Base-by-base conservation (phyloP, 2,113 vertebrate species). In the Callorhinus ursinus region DNA sequence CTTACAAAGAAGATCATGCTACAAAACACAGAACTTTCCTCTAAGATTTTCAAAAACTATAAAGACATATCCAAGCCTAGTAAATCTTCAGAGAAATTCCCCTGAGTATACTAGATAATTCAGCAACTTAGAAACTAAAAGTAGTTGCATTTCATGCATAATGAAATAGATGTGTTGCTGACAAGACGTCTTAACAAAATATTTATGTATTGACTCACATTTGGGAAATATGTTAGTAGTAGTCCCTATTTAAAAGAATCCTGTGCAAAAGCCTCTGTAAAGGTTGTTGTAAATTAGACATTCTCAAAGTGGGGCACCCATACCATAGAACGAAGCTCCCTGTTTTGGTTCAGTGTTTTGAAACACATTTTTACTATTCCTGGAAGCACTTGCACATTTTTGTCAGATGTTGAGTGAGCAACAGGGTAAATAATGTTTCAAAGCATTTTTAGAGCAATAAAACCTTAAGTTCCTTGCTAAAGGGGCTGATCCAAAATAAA, bases 141-240 rank as follows among this genome's bases (percentile, higher is more conserved):
- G 93, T 59, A 86, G 72, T 85, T 76, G 63, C 12, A 87, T 89
- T 95, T 93, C 93, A 93, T 74, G 51, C 59, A 94, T 95, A 84
- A 97, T 55, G 67, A 93, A 95, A 95, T 22, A 97, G 72, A 96
- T 87, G 93, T 96, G 93, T 72, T 96, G 55, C 82, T 96, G 93
- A 97, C 94, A 98, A 92, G 83, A 59, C 61, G 74, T 90, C 90
- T 97, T 98, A 96, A 97, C 55, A 95, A 97, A 97, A 96, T 97
- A 95, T 97, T 97, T 96, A 83, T 61, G 91, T 82, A 96, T 63
- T 93, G 95, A 97, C 89, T 97, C 93, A 97, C 88, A 94, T 71
- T 91, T 93, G 74, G 39, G 39, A 97, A 95, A 93, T 89, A 95
- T 72, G 82, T 53, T 88, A 80, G 15, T n/a, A 71, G 55, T 79